A percentile compares a stretch with the other conserved stretches of the same genome.
Conservation (phyloP, 2,888 invertebrate species). For the Lymantria dispar region DNA sequence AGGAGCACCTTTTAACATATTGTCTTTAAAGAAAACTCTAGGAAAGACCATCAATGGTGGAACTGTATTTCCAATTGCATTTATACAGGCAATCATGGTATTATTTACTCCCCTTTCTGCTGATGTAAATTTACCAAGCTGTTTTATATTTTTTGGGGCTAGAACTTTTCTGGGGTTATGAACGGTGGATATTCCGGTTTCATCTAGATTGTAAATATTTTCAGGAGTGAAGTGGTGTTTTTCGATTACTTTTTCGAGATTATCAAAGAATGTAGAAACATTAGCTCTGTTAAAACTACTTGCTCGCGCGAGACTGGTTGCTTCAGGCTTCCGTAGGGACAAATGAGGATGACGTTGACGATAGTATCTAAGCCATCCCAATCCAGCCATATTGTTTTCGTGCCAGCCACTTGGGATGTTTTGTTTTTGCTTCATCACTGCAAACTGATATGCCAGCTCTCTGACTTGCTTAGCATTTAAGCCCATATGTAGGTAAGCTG, state of each 20-base stretch:
- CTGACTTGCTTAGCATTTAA: conserved; percentile 19
- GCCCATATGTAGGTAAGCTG: conserved; percentile 22
- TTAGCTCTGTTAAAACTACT: conserved; percentile 1
- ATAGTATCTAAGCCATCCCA: conserved; percentile 6
- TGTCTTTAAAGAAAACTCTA: conserved; percentile 12
- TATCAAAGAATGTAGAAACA: neutral
- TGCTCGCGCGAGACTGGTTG: conserved; percentile 13
- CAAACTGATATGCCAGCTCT: conserved; percentile 9
- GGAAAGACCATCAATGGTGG: conserved; percentile 7
- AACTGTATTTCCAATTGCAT: conserved; percentile 9
- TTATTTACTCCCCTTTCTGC: conserved; percentile 8
- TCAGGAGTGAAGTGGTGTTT: conserved; percentile 7
- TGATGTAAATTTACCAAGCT: conserved; percentile 10
- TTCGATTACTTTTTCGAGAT: neutral
- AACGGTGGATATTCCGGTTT: conserved; percentile 17
- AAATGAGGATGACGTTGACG: conserved; percentile 4
- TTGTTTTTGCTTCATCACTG: neutral
- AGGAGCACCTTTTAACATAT: no score
- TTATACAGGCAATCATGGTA: conserved; percentile 9
- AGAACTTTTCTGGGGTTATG: conserved; percentile 18
- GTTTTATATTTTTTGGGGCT: conserved; percentile 14
- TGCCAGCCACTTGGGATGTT: neutral
- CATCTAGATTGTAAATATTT: conserved; percentile 9
- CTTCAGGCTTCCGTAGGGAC: conserved; percentile 8
- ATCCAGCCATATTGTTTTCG: neutral